These are phyloP conservation scores for Xiphorhynchus erythropygius DNA, from an alignment of 2,797 vertebrate species.

Conservation along the genomic window DNA sequence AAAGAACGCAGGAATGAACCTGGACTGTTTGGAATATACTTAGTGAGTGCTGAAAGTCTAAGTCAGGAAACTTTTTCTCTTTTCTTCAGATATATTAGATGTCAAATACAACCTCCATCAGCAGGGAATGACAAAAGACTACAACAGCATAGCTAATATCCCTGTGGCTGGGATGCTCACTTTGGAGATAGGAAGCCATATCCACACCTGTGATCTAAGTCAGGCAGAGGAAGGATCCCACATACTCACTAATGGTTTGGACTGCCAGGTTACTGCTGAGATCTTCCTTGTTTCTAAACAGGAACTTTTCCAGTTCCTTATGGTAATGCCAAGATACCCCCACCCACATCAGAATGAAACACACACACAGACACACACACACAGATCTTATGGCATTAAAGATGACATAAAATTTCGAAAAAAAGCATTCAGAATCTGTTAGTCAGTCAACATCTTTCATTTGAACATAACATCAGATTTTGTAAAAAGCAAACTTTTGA, in stretches of 20 bases:
- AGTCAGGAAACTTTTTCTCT: neutral
- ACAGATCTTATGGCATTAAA: neutral
- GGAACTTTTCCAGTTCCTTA: neutral
- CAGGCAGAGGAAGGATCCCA: neutral
- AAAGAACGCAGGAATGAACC: neutral
- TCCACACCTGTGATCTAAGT: neutral
- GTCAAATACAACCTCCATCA: neutral
- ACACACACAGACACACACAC: too few relatives aligned
- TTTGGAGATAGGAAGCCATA: neutral
- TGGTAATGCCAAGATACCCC: neutral
- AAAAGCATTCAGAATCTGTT: neutral
- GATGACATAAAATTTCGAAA: neutral
- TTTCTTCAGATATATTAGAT: neutral
- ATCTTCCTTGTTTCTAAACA: neutral
- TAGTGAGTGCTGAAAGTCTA: neutral
- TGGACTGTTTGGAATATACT: neutral
- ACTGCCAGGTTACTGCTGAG: neutral
- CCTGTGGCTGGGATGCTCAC: neutral
- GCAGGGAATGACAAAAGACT: neutral
- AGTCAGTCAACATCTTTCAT: neutral
- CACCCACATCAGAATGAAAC: neutral
- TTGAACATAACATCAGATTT: neutral
- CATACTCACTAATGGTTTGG: neutral
- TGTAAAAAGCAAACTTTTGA: neutral
- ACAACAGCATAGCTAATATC: neutral